Evolutionary conservation across 2,888 invertebrate species (phyloP).

Genomic region (Branchellion lobata): DNA sequence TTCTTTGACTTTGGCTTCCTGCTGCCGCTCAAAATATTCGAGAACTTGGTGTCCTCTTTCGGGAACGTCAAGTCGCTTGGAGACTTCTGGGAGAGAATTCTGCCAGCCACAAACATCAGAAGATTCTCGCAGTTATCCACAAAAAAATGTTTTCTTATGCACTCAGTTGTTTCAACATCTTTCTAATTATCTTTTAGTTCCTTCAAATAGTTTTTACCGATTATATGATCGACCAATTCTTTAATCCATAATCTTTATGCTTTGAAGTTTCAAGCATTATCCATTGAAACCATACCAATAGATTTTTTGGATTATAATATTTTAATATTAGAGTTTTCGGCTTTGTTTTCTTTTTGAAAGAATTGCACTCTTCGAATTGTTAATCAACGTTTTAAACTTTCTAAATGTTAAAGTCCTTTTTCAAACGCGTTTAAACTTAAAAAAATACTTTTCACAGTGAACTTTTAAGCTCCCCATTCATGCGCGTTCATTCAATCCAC

Average conservation of each 20-base stretch:
- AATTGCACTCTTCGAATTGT: not conserved
- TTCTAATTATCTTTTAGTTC: not conserved
- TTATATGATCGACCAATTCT: too few species aligned
- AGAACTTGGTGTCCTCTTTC: not conserved
- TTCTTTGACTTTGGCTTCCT: not conserved
- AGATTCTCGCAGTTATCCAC: not conserved
- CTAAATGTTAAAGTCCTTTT: not conserved
- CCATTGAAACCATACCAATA: too few species aligned
- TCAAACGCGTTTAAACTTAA: not conserved
- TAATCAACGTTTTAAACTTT: not conserved
- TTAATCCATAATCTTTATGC: too few species aligned
- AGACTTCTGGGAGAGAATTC: slow-evolving; percentile 7
- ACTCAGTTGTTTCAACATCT: not conserved
- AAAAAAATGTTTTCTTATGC: not conserved
- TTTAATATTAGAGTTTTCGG: too few species aligned
- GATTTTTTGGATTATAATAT: too few species aligned
- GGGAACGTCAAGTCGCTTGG: not conserved
- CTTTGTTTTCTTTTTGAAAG: not conserved
- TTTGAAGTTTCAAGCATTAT: too few species aligned
- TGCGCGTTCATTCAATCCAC: too few species aligned
- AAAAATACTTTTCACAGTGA: too few species aligned
- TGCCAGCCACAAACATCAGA: slow-evolving; percentile 33
- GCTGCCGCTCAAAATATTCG: not conserved
- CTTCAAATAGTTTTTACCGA: too few species aligned
- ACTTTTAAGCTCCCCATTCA: too few species aligned